Evolutionary conservation across 1,140 invertebrate genomes (phyloP).

Genomic region (Halictus rubicundus): DNA sequence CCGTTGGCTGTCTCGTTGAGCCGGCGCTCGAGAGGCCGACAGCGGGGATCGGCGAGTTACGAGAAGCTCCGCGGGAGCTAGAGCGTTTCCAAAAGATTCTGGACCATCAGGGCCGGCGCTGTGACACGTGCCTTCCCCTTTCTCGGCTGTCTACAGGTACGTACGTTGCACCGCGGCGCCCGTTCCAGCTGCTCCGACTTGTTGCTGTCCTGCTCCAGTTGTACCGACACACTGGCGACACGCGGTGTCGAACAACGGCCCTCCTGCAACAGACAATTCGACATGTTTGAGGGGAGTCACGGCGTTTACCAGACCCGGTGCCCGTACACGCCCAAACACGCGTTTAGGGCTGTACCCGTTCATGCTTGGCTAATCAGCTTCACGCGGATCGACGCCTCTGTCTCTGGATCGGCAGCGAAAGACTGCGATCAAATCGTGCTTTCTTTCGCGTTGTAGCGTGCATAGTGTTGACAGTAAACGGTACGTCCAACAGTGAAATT

Average conservation of each 20-base stretch:
- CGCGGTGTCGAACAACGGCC: constrained; percentile 73
- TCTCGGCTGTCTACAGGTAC: constrained; percentile 71
- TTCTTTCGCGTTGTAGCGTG: no score
- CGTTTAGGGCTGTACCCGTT: constrained; percentile 6
- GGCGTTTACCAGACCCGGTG: constrained; percentile 14
- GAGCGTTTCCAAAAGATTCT: constrained; percentile 77
- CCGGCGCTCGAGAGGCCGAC: neutral
- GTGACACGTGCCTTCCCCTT: constrained; percentile 76
- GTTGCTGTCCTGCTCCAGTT: constrained; percentile 78
- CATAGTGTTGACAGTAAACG: no score
- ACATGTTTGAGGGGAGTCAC: constrained; percentile 36
- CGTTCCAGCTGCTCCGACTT: constrained; percentile 77
- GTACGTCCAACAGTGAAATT: no score
- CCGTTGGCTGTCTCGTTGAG: neutral
- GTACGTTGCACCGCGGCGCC: constrained; percentile 71
- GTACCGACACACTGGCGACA: constrained; percentile 75
- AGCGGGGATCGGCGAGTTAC: constrained; percentile 9
- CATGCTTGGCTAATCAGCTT: neutral
- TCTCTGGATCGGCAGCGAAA: neutral
- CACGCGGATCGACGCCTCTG: neutral
- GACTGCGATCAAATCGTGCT: neutral
- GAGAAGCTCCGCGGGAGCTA: constrained; percentile 57
- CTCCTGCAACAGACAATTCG: constrained; percentile 71
- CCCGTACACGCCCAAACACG: constrained; percentile 24
- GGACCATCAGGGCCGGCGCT: constrained; percentile 73